Evolutionary conservation across 2,113 vertebrate genomes (phyloP).

Genomic region (Ivindomyrus marchei): DNA sequence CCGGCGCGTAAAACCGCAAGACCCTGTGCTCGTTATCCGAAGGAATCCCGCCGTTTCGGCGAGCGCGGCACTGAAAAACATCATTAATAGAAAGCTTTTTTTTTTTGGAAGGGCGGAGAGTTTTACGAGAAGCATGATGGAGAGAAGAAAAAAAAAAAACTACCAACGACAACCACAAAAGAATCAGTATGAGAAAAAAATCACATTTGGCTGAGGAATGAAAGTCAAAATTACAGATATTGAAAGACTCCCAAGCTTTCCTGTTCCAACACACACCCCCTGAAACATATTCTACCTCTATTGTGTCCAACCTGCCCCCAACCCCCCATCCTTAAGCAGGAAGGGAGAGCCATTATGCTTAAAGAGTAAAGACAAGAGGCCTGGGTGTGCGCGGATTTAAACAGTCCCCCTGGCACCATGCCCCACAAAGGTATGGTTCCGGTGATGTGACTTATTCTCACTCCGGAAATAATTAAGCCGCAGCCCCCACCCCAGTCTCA

Average conservation of each 20-base stretch:
- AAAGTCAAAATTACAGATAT: conserved; percentile 51
- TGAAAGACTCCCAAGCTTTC: conserved; percentile 45
- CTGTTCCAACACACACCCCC: conserved; percentile 47
- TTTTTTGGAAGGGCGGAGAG: conserved; percentile 18
- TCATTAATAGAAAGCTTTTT: neutral
- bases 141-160: conserved; percentile 11
- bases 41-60: conserved; percentile 9
- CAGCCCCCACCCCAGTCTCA: conserved; percentile 33
- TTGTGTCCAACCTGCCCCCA: conserved; percentile 29
- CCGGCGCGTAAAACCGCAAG: neutral
- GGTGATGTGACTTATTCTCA: conserved; percentile 45
- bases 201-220: conserved; percentile 33
- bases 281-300: conserved; percentile 39
- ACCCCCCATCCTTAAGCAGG: conserved; percentile 27
- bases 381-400: conserved; percentile 37
- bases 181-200: conserved; percentile 19
- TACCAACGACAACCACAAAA: conserved; percentile 33
- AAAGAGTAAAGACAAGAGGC: conserved; percentile 21
- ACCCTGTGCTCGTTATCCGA: neutral
- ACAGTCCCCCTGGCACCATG: conserved; percentile 43
- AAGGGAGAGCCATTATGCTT: conserved; percentile 48
- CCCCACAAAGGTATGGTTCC: conserved; percentile 52
- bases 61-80: conserved; percentile 32
- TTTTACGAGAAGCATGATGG: conserved; percentile 14
- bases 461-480: conserved; percentile 56